These are phyloP conservation scores for Phenganax subtilis DNA, from an alignment of 92 coral and sea anemone species.

Conservation along the genomic window DNA sequence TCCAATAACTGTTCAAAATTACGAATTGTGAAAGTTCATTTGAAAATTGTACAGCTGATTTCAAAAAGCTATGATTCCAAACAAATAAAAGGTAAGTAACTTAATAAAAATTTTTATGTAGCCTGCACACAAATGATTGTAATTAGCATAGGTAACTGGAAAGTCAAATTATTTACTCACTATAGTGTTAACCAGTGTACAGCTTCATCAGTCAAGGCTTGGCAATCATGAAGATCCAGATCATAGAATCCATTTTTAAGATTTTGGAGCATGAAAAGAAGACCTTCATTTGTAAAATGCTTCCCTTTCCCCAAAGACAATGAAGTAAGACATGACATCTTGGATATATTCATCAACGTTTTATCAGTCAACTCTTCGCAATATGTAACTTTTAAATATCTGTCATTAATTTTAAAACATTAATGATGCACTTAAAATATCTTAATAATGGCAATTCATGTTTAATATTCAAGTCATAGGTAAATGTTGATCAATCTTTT, in stretches of 20 bases:
- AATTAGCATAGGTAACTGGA: no score
- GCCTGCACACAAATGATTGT: no score
- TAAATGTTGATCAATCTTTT: no score
- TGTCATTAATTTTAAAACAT: conserved; percentile 28
- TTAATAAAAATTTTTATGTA: background rate
- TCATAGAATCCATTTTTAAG: conserved; percentile 64
- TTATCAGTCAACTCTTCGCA: conserved; percentile 78
- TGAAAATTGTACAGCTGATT: no score
- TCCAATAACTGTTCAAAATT: no score
- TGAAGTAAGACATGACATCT: conserved; percentile 56
- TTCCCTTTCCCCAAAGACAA: conserved; percentile 71
- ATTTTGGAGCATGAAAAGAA: conserved; percentile 57
- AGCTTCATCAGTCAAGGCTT: conserved; percentile 65
- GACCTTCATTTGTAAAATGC: conserved; percentile 62
- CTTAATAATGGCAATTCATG: background rate
- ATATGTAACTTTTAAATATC: conserved; percentile 75
- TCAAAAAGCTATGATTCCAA: no score
- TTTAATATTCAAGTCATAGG: no score
- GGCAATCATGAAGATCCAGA: conserved; percentile 69
- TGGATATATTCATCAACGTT: conserved; percentile 56
- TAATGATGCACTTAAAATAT: background rate
- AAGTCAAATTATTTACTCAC: conserved; percentile 42
- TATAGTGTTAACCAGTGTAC: conserved; percentile 60
- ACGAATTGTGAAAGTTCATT: no score
- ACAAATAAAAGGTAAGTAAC: background rate